These are phyloP conservation scores for Eucidaris tribuloides DNA, from an alignment of 35 echinoderm and acorn worm genomes.

Conservation along the genomic window DNA sequence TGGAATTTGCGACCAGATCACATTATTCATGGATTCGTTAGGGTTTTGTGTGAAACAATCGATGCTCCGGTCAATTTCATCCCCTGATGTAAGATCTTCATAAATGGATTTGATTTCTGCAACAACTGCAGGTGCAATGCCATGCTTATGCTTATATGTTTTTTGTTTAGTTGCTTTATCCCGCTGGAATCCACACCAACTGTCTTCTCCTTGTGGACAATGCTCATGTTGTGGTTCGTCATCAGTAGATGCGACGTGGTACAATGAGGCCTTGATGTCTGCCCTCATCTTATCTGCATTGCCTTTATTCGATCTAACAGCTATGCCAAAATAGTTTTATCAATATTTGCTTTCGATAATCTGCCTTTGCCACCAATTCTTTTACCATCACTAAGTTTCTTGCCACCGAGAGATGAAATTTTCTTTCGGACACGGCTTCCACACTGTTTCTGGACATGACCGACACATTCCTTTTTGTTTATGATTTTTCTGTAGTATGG, in stretches of 20 bases:
- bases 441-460: slow-evolving; percentile 33
- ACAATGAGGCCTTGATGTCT: slow-evolving; percentile 37
- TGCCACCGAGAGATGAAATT: neutral
- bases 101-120: neutral
- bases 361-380: slow-evolving; percentile 45
- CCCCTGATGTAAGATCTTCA: slow-evolving; percentile 4
- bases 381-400: slow-evolving; percentile 43
- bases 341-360: slow-evolving; percentile 41
- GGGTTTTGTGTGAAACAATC: neutral
- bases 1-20: neutral
- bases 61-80: neutral
- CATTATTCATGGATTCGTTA: neutral
- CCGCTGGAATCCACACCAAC: neutral
- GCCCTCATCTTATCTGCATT: slow-evolving; percentile 32
- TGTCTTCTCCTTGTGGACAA: slow-evolving; percentile 26
- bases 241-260: slow-evolving; percentile 32
- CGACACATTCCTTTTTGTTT: slow-evolving; percentile 13
- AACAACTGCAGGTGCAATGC: neutral
- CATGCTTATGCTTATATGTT: slow-evolving; percentile 6
- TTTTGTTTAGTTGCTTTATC: neutral
- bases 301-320: slow-evolving; percentile 36
- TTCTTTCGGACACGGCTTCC: neutral
- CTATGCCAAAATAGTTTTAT: slow-evolving; percentile 68
- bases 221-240: slow-evolving; percentile 6
- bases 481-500: slow-evolving; percentile 5